phyloP scores from a whole-genome alignment of 2,888 invertebrate genomes.

The Pterobdella sp. region DNA sequence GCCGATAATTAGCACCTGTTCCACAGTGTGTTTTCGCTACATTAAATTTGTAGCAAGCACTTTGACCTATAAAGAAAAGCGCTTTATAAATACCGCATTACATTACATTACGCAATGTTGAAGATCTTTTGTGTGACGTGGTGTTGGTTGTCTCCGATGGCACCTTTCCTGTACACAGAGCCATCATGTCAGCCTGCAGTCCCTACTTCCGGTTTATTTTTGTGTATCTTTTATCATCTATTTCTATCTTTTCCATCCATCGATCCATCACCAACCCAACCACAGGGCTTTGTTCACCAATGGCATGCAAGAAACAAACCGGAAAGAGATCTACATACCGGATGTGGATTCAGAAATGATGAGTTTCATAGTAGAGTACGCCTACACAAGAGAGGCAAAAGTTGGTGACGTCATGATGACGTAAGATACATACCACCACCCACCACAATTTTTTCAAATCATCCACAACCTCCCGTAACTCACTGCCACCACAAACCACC shows the following conservation, averaged over 20 bases:
- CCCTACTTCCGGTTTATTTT: slow-evolving; percentile 74
- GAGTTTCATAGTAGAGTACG: slow-evolving; percentile 64
- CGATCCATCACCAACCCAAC: not conserved
- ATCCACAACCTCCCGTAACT: not conserved
- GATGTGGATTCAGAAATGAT: slow-evolving; percentile 71
- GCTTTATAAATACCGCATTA: too few species aligned
- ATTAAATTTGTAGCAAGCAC: too few species aligned
- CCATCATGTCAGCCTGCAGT: slow-evolving; percentile 64
- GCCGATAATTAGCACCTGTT: too few species aligned
- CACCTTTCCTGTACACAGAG: slow-evolving; percentile 71
- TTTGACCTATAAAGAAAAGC: too few species aligned
- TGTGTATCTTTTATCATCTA: not conserved
- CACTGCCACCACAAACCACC: not conserved
- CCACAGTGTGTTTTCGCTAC: too few species aligned
- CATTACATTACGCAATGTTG: too few species aligned
- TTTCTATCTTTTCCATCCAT: not conserved
- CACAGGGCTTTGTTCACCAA: slow-evolving; percentile 64
- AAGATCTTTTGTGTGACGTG: slow-evolving; percentile 72
- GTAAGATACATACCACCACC: not conserved
- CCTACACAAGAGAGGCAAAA: slow-evolving; percentile 64
- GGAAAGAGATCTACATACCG: slow-evolving; percentile 48
- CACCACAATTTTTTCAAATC: not conserved
- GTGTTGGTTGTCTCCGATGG: slow-evolving; percentile 72
- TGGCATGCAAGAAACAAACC: slow-evolving; percentile 53
- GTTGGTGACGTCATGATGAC: slow-evolving; percentile 38